Percentiles rank a stretch among this genome's conserved stretches.
Evolutionary conservation across 1,140 invertebrate genomes (phyloP).

Genomic region (Drosophila yakuba): DNA sequence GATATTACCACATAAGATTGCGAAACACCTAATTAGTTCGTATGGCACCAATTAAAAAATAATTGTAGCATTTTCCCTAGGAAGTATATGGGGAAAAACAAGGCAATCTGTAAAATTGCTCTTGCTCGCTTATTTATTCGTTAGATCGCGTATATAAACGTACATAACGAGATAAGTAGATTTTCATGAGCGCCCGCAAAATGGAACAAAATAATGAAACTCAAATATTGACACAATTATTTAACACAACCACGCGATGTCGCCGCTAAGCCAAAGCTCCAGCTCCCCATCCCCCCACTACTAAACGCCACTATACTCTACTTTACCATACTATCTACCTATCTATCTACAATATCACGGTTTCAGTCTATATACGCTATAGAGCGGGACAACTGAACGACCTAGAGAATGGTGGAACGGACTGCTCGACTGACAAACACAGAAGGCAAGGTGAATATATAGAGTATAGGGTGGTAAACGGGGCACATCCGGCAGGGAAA

Average conservation of each 20-base stretch:
- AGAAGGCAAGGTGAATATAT: constrained; percentile 20
- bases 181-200: constrained; percentile 58
- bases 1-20: no score
- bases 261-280: constrained; percentile 39
- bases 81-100: constrained; percentile 2
- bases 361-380: constrained; percentile 7
- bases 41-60: constrained; percentile 13
- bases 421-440: constrained; percentile 27
- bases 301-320: no score
- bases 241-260: constrained; percentile 78
- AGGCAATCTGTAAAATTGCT: constrained; percentile 23
- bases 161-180: constrained; percentile 41
- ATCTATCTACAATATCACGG: constrained; percentile 3
- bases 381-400: constrained; percentile 34
- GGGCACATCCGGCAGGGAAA: background rate
- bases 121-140: constrained; percentile 30
- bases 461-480: background rate
- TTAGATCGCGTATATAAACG: constrained; percentile 23
- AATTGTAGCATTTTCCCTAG: constrained; percentile 21
- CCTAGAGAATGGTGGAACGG: constrained; percentile 44
- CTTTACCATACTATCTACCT: constrained; percentile 2
- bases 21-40: background rate
- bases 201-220: constrained; percentile 65
- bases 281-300: constrained; percentile 5
- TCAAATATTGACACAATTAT: constrained; percentile 83